Percentiles rank a stretch among this genome's conserved stretches.
These are phyloP conservation scores for Sebastes iracundus DNA, from an alignment of 2,797 vertebrate genomes.

Conservation along the genomic window DNA sequence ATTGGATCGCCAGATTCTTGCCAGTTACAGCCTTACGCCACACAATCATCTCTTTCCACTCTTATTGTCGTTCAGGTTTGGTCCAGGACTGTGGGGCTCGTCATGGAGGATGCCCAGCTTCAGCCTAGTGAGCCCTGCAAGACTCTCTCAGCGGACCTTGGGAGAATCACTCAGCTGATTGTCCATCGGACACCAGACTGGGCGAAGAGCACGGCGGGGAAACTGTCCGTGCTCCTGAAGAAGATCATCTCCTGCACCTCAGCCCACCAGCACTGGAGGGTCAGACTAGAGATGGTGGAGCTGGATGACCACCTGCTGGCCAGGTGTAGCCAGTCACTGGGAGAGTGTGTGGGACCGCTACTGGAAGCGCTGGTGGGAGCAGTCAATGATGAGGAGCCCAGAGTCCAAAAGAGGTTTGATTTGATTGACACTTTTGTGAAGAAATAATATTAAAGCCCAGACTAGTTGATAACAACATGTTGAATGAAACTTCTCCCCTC, in stretches of 20 bases:
- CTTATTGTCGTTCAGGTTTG: conserved; percentile 75
- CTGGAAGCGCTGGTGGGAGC: conserved; percentile 90
- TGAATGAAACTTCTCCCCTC: neutral
- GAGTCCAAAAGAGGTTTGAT: conserved; percentile 82
- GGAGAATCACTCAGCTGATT: conserved; percentile 82
- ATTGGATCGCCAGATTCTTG: neutral
- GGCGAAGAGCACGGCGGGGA: conserved; percentile 84
- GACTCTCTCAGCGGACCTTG: conserved; percentile 58
- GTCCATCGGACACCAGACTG: conserved; percentile 86
- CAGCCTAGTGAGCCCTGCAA: conserved; percentile 46
- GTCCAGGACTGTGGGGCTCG: conserved; percentile 80
- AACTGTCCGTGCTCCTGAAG: conserved; percentile 84
- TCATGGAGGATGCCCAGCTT: conserved; percentile 91
- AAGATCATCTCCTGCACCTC: conserved; percentile 87
- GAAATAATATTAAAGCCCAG: neutral
- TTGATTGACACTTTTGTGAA: neutral
- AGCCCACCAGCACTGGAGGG: conserved; percentile 92
- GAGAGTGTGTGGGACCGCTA: conserved; percentile 82
- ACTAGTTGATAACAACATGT: neutral
- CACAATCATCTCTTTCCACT: neutral
- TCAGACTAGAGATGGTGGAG: conserved; percentile 87
- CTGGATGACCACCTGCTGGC: conserved; percentile 84
- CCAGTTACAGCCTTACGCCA: neutral
- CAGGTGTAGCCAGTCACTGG: conserved; percentile 84
- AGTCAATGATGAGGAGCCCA: conserved; percentile 86